phyloP scores from a whole-genome alignment of 2,113 vertebrate genomes.

The Psilopogon haemacephalus region DNA sequence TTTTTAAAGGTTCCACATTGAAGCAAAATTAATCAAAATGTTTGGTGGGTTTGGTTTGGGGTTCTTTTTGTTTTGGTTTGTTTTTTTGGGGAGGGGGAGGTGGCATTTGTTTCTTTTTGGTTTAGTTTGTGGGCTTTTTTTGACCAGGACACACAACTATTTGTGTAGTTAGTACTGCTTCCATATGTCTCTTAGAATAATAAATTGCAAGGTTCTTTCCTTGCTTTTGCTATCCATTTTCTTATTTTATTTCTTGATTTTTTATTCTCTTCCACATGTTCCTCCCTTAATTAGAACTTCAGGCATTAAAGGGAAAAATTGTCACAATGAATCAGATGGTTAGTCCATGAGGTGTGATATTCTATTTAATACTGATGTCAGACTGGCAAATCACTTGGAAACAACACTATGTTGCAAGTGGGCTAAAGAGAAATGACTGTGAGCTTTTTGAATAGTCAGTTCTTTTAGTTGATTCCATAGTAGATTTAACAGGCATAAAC shows the following conservation, averaged over 20 bases:
- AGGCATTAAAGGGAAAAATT: not conserved
- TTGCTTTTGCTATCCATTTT: constrained; percentile 8
- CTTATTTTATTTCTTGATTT: constrained; percentile 42
- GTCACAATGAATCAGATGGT: constrained; percentile 27
- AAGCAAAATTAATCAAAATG: not conserved
- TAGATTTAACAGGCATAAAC: not conserved
- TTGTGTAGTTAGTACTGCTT: not conserved
- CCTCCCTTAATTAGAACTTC: constrained; percentile 33
- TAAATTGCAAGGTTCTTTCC: constrained; percentile 10
- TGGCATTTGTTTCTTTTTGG: too few species aligned
- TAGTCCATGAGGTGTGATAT: not conserved
- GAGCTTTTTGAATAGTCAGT: not conserved
- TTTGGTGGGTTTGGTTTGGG: too few species aligned
- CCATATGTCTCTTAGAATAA: not conserved
- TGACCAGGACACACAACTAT: not conserved
- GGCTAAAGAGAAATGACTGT: not conserved
- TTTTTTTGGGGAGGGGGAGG: too few species aligned
- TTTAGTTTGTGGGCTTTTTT: not conserved
- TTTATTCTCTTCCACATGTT: constrained; percentile 39
- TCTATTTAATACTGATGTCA: not conserved
- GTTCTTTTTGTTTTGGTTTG: too few species aligned
- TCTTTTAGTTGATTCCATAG: not conserved
- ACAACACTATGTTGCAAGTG: not conserved
- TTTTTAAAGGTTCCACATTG: not conserved
- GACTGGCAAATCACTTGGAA: constrained; percentile 15